Evolutionary conservation across 30 jellyfish, hydroid and myxozoan genomes (phyloP).

Genomic region (Pelagia noctiluca): DNA sequence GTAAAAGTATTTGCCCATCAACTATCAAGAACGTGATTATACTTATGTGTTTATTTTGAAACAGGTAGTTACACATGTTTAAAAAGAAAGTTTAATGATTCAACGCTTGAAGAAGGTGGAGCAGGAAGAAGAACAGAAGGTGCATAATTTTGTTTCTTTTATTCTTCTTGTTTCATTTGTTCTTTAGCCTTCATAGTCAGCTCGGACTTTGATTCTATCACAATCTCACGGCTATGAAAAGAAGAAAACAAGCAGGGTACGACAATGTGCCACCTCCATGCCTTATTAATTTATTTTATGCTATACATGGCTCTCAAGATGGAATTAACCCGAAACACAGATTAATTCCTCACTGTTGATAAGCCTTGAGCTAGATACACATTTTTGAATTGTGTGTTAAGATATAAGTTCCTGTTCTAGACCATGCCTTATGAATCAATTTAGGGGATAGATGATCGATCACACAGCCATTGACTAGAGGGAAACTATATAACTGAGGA

Average conservation of each 20-base stretch:
- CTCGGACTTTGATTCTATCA: neutral
- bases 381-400: no score
- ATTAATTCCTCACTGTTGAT: no score
- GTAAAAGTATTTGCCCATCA: neutral
- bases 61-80: neutral
- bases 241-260: neutral
- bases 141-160: neutral
- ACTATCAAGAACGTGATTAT: neutral
- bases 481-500: no score
- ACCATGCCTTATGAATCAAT: no score
- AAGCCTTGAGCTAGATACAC: no score
- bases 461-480: no score
- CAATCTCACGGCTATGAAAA: neutral
- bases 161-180: neutral
- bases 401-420: no score
- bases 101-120: neutral
- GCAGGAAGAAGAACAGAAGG: neutral
- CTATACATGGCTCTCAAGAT: no score
- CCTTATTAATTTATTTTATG: no score
- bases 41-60: neutral
- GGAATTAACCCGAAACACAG: no score
- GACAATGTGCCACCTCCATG: neutral
- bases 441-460: no score
- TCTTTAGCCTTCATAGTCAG: neutral
- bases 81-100: neutral